A percentile compares a stretch with the other conserved stretches of the same genome.
Conservation (phyloP, 2,888 invertebrate species). For the Tetranychus truncatus region DNA sequence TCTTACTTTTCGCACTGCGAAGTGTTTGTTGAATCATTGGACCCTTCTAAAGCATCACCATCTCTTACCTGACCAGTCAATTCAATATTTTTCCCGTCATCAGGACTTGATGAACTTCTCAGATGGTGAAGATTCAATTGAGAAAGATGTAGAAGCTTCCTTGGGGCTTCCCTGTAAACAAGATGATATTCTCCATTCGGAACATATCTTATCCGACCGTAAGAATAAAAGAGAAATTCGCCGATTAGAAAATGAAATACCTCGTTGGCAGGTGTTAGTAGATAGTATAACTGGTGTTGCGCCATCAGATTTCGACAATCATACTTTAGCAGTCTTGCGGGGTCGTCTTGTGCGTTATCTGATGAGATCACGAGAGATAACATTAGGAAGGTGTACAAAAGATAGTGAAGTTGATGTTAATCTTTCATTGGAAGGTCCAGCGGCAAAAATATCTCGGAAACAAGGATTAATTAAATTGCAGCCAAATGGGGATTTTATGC, state of each 20-base stretch:
- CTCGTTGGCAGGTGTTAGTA: conserved; percentile 77
- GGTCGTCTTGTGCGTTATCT: conserved; percentile 79
- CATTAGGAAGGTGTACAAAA: conserved; percentile 70
- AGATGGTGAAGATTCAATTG: conserved; percentile 72
- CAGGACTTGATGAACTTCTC: conserved; percentile 47
- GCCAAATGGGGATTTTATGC: conserved; percentile 82
- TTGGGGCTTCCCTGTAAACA: conserved; percentile 6
- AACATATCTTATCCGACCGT: conserved; percentile 32
- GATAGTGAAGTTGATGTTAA: conserved; percentile 82
- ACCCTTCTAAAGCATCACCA: conserved; percentile 75
- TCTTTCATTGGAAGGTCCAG: conserved; percentile 75
- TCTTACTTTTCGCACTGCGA: conserved; percentile 68
- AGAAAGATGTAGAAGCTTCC: conserved; percentile 50
- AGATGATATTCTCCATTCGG: conserved; percentile 27
- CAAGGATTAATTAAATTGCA: conserved; percentile 76
- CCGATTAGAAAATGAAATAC: conserved; percentile 65
- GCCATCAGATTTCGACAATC: conserved; percentile 72
- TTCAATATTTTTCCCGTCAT: conserved; percentile 34
- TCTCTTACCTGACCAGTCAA: conserved; percentile 68
- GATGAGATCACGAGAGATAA: conserved; percentile 85
- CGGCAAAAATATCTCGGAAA: conserved; percentile 73
- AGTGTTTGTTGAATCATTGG: conserved; percentile 72
- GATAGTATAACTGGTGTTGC: conserved; percentile 61
- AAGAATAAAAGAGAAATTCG: conserved; percentile 64
- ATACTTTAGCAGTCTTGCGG: conserved; percentile 72